Base-by-base conservation (phyloP, 2,888 invertebrate species). In the Hypolimnas misippus region DNA sequence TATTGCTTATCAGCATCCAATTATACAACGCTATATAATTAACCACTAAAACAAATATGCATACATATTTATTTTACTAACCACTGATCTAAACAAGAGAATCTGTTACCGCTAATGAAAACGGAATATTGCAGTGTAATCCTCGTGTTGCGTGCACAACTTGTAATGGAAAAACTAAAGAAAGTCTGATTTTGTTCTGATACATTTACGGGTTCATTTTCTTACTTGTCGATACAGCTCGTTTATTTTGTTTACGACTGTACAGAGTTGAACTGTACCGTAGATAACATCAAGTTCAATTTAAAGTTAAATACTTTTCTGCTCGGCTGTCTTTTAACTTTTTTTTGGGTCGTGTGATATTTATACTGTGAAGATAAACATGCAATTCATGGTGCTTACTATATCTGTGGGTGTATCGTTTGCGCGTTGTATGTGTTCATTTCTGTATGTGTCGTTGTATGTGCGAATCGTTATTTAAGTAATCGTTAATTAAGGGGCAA, bases 81-180 rank as follows among this genome's bases (percentile, higher is more conserved):
- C 33, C 33, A n/a, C 33, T 42, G 17, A 42, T 42, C 42, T 17
- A 17, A 17, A 17, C 3, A 10, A 42, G 8, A 17, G 1, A 42
- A 42, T 17, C 17, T 42, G 42, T 42, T 16, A 16, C 8, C 42
- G 17, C 17, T 42, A 42, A 42, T 42, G 42, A 21, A 25, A 65
- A 53, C 58, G 49, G 50, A 54, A 63, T 62, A 70, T 67, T 57
- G 69, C 69, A 65, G 57, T 40, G 61, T 67, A 70, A 70, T 63
- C 62, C 64, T 70, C 67, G 69, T 73, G 75, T 81, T 70, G 81
- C 80, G 81, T 80, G 81, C 66, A 72, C 67, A 76, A 77, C 72
- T 78, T 76, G 70, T 82, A 81, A 83, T 84, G 79, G 79, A 76
- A 79, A 79, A 81, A 80, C 76, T 77, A 78, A 70, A 70, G 70